phyloP scores from a whole-genome alignment of 2,113 vertebrate genomes.

The Clinocottus analis region DNA sequence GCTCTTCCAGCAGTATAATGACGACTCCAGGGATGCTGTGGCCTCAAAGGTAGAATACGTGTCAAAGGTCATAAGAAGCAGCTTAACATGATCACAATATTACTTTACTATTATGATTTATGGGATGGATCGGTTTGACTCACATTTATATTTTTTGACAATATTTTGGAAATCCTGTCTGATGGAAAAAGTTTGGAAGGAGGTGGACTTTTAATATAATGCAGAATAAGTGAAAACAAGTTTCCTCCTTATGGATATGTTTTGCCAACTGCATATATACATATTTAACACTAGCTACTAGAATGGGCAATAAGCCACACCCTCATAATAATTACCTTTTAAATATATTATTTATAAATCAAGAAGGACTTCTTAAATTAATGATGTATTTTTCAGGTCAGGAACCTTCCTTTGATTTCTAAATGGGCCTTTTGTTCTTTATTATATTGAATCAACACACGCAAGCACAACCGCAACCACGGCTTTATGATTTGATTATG shows the following conservation, averaged over 20 bases:
- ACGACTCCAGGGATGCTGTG: conserved; percentile 46
- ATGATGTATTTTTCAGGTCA: conserved; percentile 15
- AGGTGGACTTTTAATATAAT: background rate
- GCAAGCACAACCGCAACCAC: conserved; percentile 8
- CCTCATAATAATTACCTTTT: background rate
- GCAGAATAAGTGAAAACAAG: background rate
- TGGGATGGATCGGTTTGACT: conserved; percentile 4
- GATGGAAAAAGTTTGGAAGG: background rate
- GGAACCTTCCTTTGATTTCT: conserved; percentile 3
- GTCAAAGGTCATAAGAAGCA: conserved; percentile 49
- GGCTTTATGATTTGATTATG: conserved; percentile 42
- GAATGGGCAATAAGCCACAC: background rate
- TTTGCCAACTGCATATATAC: background rate
- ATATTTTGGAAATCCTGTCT: background rate
- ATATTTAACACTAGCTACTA: background rate
- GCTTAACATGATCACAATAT: conserved; percentile 36
- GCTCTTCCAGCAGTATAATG: conserved; percentile 52
- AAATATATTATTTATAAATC: conserved; percentile 7
- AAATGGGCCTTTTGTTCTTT: conserved; percentile 16
- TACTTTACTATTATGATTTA: conserved; percentile 41
- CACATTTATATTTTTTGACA: background rate
- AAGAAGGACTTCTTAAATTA: background rate
- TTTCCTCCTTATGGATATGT: background rate
- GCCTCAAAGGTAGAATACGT: conserved; percentile 21
- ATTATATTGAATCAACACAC: conserved; percentile 33